These are phyloP conservation scores for Rynchops niger DNA, from an alignment of 2,113 vertebrate species.

Conservation along the genomic window DNA sequence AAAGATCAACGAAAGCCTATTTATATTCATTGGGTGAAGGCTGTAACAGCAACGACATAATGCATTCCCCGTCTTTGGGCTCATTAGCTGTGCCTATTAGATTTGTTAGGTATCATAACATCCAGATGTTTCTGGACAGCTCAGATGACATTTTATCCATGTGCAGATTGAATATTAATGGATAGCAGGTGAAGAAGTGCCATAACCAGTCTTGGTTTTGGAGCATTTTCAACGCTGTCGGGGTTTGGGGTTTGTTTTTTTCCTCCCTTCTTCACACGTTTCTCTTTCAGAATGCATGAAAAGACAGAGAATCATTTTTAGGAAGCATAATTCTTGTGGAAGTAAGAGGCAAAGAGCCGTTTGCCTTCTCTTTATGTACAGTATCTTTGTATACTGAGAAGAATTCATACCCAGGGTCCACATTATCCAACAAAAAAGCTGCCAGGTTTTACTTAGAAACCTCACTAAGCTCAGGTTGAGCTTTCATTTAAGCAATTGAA, in stretches of 20 bases:
- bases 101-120: slow-evolving; percentile 68
- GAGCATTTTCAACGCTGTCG: not conserved
- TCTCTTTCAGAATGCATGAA: not conserved
- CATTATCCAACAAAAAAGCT: not conserved
- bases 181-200: slow-evolving; percentile 27
- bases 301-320: not conserved
- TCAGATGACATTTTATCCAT: slow-evolving; percentile 55
- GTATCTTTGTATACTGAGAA: not conserved
- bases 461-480: not conserved
- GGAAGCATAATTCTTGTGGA: not conserved
- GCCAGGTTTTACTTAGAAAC: not conserved
- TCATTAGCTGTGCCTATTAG: slow-evolving; percentile 73
- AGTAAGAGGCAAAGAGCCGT: not conserved
- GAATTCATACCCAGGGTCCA: not conserved
- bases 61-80: slow-evolving; percentile 61
- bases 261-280: not conserved
- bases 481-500: not conserved
- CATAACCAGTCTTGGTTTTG: slow-evolving; percentile 1
- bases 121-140: slow-evolving; percentile 74
- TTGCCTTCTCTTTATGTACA: not conserved
- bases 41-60: slow-evolving; percentile 69
- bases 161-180: slow-evolving; percentile 63
- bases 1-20: slow-evolving; percentile 74
- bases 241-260: not conserved
- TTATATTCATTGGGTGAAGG: slow-evolving; percentile 76